Conservation (phyloP, 2,113 vertebrate species). For the Brienomyrus brachyistius region DNA sequence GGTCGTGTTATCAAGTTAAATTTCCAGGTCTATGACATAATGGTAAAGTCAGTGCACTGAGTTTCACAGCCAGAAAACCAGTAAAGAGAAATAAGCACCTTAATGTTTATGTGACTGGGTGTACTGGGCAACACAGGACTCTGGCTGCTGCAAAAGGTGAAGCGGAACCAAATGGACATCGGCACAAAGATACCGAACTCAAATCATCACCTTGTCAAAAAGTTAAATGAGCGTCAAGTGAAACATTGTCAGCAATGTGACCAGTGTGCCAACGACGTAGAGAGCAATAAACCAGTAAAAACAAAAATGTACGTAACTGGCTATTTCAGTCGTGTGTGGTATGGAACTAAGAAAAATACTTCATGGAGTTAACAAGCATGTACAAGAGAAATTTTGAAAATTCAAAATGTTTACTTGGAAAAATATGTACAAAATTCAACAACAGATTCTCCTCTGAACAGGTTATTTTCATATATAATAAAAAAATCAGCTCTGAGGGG, state of each 20-base stretch:
- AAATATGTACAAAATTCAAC: constrained; percentile 13
- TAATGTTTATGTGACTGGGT: neutral
- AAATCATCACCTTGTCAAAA: neutral
- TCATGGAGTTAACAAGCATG: neutral
- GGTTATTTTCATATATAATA: neutral
- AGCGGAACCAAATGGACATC: neutral
- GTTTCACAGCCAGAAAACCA: neutral
- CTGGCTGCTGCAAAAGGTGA: neutral
- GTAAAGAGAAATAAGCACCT: neutral
- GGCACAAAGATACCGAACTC: neutral
- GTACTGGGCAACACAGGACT: neutral
- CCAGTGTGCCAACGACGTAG: neutral
- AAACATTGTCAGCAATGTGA: neutral
- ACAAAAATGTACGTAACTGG: neutral
- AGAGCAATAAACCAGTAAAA: neutral
- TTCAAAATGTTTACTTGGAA: constrained; percentile 9
- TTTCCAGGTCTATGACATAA: neutral
- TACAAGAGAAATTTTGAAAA: neutral
- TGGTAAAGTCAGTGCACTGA: neutral
- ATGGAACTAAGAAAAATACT: neutral
- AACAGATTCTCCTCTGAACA: neutral
- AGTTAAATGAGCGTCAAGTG: neutral
- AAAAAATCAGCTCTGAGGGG: neutral
- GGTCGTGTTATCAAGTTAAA: neutral
- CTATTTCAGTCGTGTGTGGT: neutral